Conservation (phyloP, 2,113 vertebrate genomes). For the Microcebus ravelobensis region DNA sequence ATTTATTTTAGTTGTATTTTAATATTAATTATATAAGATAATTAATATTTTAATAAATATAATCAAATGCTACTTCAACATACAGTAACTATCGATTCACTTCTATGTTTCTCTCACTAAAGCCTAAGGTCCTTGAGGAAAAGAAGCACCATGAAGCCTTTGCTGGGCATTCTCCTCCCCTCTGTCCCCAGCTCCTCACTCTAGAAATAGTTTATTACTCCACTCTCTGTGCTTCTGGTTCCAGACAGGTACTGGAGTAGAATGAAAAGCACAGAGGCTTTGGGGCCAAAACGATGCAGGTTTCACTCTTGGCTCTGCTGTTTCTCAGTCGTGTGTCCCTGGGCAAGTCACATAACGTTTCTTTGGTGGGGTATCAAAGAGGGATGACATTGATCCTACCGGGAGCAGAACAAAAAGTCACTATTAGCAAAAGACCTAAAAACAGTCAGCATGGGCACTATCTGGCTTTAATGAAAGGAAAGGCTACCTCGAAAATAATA, state of each 20-base stretch:
- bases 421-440: background rate
- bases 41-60: background rate
- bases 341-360: background rate
- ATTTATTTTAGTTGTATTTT: background rate
- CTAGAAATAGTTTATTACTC: background rate
- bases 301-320: background rate
- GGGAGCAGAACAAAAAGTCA: background rate
- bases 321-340: background rate
- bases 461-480: background rate
- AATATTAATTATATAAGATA: background rate
- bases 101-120: background rate
- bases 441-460: background rate
- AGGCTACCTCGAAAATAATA: background rate
- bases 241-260: background rate
- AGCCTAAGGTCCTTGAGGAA: background rate
- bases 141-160: background rate
- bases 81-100: background rate
- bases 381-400: background rate
- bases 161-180: background rate
- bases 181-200: background rate
- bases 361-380: background rate
- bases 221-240: background rate
- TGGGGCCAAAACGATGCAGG: background rate
- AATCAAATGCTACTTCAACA: background rate
- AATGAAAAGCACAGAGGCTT: background rate